Base-by-base conservation (phyloP, 2,888 invertebrate genomes). In the Melanotus villosus region DNA sequence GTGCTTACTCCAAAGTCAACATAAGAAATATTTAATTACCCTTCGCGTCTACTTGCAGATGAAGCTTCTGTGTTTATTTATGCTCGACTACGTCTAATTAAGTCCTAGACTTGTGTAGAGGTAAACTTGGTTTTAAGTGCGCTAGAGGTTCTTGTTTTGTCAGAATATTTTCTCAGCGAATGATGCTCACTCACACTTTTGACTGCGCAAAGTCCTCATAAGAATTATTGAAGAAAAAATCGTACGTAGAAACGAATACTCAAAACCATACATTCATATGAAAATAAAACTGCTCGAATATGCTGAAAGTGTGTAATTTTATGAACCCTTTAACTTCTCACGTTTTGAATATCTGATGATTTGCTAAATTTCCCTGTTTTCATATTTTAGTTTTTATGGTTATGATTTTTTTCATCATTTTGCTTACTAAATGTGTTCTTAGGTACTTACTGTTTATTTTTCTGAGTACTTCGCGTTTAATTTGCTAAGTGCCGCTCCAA, bases 401-500 rank as follows among this genome's bases (percentile, higher is more conserved):
- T 52, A 52, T 32, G 52, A 52, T 52, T 30, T 52, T 52, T 52
- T 52, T 23, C 52, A 32, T 32, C 52, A 32, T 52, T 52, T 52
- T 32, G 52, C 52, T 32, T 52, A 18, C 16, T 19, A 52, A 52
- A 52, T 32, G 52, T 18, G 34, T 52, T 52, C 52, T 52, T 19
- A 12, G 32, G 5, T 7, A 32, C n/a, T n/a, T n/a, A n/a, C 32
- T 30, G 52, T 52, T 47, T 30, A 32, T 52, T 18, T 32, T 32
- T 18, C 32, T 26, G 32, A 32, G 18, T 19, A 52, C 26, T 52
- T 32, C n/a, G 32, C 52, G 30, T 52, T 52, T 52, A 52, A 52
- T 52, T 52, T 52, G 32, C 52, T 52, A 52, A 52, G 52, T 52
- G 52, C 52, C 19, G 9, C 12, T 30, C 50, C 50, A 10, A 9